Evolutionary conservation across 1,140 invertebrate genomes (phyloP), one percentile per base, ranked within the genome.

Genomic region (Bombus turneri): DNA sequence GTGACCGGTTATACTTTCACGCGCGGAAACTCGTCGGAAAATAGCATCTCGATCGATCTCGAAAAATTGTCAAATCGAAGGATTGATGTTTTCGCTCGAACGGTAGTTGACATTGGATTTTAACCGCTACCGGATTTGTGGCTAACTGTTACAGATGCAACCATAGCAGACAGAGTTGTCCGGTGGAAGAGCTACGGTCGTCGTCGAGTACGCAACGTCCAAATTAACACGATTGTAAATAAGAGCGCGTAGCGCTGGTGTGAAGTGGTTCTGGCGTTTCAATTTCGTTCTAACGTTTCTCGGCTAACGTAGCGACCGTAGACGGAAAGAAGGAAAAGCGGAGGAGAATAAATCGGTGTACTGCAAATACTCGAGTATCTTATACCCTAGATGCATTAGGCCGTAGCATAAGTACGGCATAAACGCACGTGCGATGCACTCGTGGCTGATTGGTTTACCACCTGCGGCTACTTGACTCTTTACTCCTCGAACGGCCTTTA

Each of bases 401-500:
- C 53, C 22, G 25, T 37, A 28, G 84, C 71, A 37, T 81, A 85
- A 85, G 71, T 81, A 53, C 64, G 57, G 66, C 80, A 82, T 82
- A 86, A 83, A 79, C 83, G 85, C 81, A 82, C 74, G 80, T 39
- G 57, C 73, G 53, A 68, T 86, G 41, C 73, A 53, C 79, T 77
- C 47, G 85, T 25, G 80, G 80, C 80, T 86, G 85, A 86, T 86
- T 83, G 85, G 85, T 86, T 86, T 86, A 86, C 85, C 85, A 86
- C 85, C 85, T 83, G 85, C 85, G 64, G 85, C 85, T 86, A 76
- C 80, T 76, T 53, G n/a, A 47, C 79, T 86, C 79, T 82, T 85
- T 68, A 59, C 79, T 72, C 71, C 34, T 75, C 37, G 47, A 59
- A 85, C 25, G 71, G 18, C 59, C 71, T 85, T 85, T 81, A 57